phyloP scores from a whole-genome alignment of 2,113 vertebrate species.

The Arizona elegans region DNA sequence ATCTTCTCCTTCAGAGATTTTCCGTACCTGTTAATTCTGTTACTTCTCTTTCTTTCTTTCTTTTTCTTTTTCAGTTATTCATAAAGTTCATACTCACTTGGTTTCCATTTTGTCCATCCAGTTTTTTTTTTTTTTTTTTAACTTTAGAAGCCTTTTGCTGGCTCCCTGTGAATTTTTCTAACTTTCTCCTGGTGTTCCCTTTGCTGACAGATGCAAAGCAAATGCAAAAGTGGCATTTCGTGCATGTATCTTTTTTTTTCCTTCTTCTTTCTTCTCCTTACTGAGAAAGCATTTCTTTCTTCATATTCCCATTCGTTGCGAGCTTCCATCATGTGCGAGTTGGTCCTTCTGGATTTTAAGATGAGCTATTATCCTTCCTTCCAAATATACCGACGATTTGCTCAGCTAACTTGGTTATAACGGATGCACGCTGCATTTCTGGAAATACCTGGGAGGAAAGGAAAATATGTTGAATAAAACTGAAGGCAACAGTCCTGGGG shows the following conservation, averaged over 20 bases:
- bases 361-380: conserved; percentile 24
- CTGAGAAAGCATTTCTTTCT: conserved; percentile 39
- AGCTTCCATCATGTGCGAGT: conserved; percentile 52
- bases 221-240: conserved; percentile 42
- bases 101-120: conserved; percentile 22
- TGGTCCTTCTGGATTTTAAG: conserved; percentile 44
- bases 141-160: not conserved
- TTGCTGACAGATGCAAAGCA: conserved; percentile 39
- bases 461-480: not conserved
- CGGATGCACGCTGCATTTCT: conserved; percentile 31
- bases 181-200: conserved; percentile 37
- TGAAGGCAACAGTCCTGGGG: not conserved
- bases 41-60: not conserved
- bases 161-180: not conserved
- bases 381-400: not conserved
- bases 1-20: not conserved
- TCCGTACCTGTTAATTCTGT: not conserved
- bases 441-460: conserved; percentile 14
- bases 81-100: not conserved
- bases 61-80: conserved; percentile 24
- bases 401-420: conserved; percentile 38
- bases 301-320: conserved; percentile 58
- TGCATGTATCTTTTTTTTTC: not conserved
- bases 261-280: conserved; percentile 10
- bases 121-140: not conserved